Percentiles rank a stretch among this genome's conserved stretches.
Evolutionary conservation across 2,113 vertebrate species (phyloP).

Genomic region (Hassar affinis): DNA sequence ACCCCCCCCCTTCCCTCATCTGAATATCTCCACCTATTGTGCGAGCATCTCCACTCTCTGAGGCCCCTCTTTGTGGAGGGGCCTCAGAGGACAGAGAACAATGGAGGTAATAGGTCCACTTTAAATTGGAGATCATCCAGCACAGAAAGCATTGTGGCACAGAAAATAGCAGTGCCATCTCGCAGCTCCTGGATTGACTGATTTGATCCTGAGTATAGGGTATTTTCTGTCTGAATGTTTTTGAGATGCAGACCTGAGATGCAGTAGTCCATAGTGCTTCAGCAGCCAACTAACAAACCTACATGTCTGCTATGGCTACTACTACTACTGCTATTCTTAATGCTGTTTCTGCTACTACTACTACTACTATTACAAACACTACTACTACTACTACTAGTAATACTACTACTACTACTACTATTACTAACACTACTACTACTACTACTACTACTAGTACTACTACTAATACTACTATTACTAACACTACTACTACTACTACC

Average conservation of each 20-base stretch:
- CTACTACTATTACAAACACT: too few species aligned
- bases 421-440: background rate
- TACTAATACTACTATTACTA: too few species aligned
- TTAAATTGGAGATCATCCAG: background rate
- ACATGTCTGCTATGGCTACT: background rate
- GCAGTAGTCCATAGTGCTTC: background rate
- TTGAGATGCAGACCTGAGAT: background rate
- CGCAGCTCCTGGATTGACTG: background rate
- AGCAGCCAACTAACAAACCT: background rate
- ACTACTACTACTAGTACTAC: background rate
- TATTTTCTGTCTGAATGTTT: too few species aligned
- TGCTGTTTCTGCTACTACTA: background rate
- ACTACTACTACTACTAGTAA: background rate
- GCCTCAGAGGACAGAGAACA: background rate
- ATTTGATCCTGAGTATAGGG: background rate
- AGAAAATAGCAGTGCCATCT: background rate
- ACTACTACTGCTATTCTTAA: background rate
- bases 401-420: too few species aligned
- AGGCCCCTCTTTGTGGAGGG: too few species aligned
- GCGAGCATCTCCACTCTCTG: too few species aligned
- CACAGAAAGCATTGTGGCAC: background rate
- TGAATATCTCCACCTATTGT: too few species aligned
- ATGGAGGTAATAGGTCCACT: background rate
- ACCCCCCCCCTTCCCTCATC: too few species aligned
- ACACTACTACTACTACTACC: too few species aligned